Percentiles rank a stretch among this genome's conserved stretches.
phyloP scores from a whole-genome alignment of 2,888 invertebrate species.

The Biston betularia region DNA sequence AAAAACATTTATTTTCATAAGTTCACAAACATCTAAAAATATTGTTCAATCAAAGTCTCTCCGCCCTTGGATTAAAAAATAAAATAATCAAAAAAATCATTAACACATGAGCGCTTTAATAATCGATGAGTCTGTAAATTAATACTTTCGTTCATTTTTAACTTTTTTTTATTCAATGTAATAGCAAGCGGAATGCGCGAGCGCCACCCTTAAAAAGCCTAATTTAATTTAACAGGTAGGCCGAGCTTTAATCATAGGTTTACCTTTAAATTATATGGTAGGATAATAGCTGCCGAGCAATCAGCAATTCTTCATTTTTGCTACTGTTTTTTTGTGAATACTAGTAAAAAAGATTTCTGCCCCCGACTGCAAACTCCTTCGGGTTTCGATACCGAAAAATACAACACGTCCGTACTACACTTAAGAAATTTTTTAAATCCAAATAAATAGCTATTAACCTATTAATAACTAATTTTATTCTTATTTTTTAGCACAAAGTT shows the following conservation, averaged over 20 bases:
- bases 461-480: too few species aligned
- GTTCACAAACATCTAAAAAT: constrained; percentile 33
- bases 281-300: constrained; percentile 81
- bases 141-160: constrained; percentile 71
- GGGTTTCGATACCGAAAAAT: constrained; percentile 42
- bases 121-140: constrained; percentile 77
- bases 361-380: constrained; percentile 57
- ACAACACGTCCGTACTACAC: background rate
- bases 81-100: constrained; percentile 69
- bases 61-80: constrained; percentile 49
- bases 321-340: constrained; percentile 73
- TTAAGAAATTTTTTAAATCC: too few species aligned
- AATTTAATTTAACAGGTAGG: constrained; percentile 87
- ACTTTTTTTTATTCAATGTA: constrained; percentile 62
- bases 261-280: constrained; percentile 80
- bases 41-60: constrained; percentile 34
- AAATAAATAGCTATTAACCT: too few species aligned
- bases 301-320: constrained; percentile 84
- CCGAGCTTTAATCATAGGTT: constrained; percentile 84
- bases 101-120: constrained; percentile 75
- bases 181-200: constrained; percentile 66
- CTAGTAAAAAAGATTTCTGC: constrained; percentile 59
- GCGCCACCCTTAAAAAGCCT: constrained; percentile 83
- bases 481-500: background rate
- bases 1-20: background rate